Evolutionary conservation across 2,797 vertebrate genomes (phyloP), one percentile per base, ranked within the genome.

Genomic region (Pampus argenteus): DNA sequence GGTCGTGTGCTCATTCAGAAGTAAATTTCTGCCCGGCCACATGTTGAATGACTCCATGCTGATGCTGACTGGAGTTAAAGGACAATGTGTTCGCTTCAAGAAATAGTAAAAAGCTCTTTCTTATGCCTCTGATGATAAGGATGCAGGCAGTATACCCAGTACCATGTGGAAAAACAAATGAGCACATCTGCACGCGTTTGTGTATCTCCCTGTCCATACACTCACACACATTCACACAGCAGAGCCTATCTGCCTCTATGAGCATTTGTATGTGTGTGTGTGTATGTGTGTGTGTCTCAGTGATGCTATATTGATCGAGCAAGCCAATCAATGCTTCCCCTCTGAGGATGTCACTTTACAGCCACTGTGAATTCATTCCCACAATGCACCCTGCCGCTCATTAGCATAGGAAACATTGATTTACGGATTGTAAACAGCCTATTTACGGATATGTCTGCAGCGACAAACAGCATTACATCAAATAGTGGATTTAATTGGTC

Each of bases 371-470:
- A 86, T 77, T 78, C 71, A 83, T 86, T 84, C 80, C 78, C 81
- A 87, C 74, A 76, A 83, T 85, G 80, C 84, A 82, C 65, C 76
- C 54, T 60, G 66, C 36, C 58, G 67, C 49, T 73, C 59, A 84
- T 93, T 89, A 88, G 74, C 86, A 90, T 86, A 76, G 71, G 83
- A 76, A 83, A 81, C 86, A 90, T 86, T 84, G 86, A 88, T 89
- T 83, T 76, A 76, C 9, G 13, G 69, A 73, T 67, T 20, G 78
- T 63, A 70, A 68, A 77, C 71, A 71, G 22, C 2, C 45, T 28
- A 20, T 29, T 29, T 9, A 14, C 26, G 20, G 18, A 58, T 36
- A 57, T 22, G 22, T 50, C 45, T 25, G 44, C 45, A 59, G 45
- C 28, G 61, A 77, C 31, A 74, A 81, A 76, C 47, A 73, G 22